Evolutionary conservation across 2,888 invertebrate genomes (phyloP), one percentile per base, ranked within the genome.

Genomic region (Mylabris sibirica): DNA sequence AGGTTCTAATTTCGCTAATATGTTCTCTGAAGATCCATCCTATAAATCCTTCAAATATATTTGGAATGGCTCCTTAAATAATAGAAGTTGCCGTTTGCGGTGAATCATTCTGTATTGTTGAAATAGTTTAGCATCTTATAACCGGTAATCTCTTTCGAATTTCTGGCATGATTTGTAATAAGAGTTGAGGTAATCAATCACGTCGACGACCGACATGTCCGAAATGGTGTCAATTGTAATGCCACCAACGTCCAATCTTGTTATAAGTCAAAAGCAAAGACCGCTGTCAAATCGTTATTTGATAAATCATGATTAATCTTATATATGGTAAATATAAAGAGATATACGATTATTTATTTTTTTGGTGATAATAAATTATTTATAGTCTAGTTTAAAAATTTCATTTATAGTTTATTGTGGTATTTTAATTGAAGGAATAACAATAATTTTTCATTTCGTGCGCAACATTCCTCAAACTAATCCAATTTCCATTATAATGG

Each of bases 101-200:
- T n/a, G n/a, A n/a, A n/a, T n/a, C n/a, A n/a, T 12, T 12, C 38
- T 12, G 14, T 38, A n/a, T 44, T 8, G n/a, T n/a, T 5, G 35
- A 35, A 35, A 41, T 14, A 44, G n/a, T 44, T 44, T 17, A 44
- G 2, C 4, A 30, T 30, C 30, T n/a, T n/a, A n/a, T n/a, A n/a
- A n/a, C n/a, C n/a, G 14, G 38, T 1, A 38, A 38, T 38, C 1
- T 14, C 12, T 44, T 49, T 49, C 3, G 49, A 49, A 49, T 49
- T 20, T 49, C 9, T 22, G 49, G 11, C 49, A 20, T 49, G 57
- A 59, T 64, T 64, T 35, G 64, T 59, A 64, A 64, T 34, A 44
- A 63, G 17, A 35, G 64, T 64, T 64, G 30, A 64, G 64, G 64
- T 64, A 59, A 64, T 64, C 64, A 53, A 64, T 64, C 64, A 64